These are phyloP conservation scores for Agapornis roseicollis DNA, from an alignment of 2,113 vertebrate genomes.

Conservation along the genomic window DNA sequence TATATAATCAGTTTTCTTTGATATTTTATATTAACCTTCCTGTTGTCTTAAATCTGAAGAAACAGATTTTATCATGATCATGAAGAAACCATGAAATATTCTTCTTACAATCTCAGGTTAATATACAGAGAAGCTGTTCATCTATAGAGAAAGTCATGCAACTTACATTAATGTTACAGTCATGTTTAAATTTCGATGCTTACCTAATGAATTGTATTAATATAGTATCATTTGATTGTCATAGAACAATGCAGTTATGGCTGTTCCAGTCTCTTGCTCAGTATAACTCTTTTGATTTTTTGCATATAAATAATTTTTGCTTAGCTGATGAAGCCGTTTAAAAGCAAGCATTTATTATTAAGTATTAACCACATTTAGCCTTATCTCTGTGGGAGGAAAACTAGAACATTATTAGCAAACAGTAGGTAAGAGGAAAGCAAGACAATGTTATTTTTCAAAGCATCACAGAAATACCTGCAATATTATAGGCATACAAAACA, in stretches of 20 bases:
- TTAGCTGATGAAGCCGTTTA: constrained; percentile 1
- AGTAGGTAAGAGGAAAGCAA: neutral
- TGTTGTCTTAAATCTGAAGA: constrained; percentile 4
- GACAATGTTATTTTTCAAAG: neutral
- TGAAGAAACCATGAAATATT: constrained; percentile 17
- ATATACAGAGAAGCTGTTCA: constrained; percentile 42
- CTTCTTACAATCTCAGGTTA: constrained; percentile 21
- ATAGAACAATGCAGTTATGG: neutral
- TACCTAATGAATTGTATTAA: constrained; percentile 55
- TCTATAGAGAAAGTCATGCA: constrained; percentile 31
- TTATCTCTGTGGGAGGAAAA: neutral
- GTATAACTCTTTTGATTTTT: neutral
- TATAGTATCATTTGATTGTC: neutral
- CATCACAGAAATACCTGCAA: neutral
- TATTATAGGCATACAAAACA: neutral
- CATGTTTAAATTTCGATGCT: constrained; percentile 55
- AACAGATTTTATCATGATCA: neutral
- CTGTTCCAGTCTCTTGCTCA: neutral
- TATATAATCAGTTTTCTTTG: constrained; percentile 10
- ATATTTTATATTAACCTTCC: constrained; percentile 25
- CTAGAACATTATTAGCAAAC: neutral
- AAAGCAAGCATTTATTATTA: neutral
- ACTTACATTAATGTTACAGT: constrained; percentile 45
- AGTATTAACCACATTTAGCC: neutral
- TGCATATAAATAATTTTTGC: neutral